Conservation (phyloP, 2,888 invertebrate genomes). For the Elysia crispata region DNA sequence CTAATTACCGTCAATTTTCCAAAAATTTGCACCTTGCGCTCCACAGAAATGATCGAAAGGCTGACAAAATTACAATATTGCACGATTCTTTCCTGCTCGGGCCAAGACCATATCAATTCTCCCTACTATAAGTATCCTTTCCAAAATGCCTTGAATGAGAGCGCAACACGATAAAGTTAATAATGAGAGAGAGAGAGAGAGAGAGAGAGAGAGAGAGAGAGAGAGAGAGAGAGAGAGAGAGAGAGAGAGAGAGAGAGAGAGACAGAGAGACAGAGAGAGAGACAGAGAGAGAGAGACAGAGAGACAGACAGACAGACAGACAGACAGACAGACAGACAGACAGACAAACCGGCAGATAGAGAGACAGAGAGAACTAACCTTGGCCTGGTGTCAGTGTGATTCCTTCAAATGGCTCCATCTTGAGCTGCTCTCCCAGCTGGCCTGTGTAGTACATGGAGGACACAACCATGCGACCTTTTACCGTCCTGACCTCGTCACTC, state of each 20-base stretch:
- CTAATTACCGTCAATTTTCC: too few relatives aligned
- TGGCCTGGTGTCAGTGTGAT: too few relatives aligned
- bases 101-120: too few relatives aligned
- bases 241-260: conserved; percentile 39
- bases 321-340: background rate
- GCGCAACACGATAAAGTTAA: too few relatives aligned
- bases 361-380: background rate
- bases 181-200: too few relatives aligned
- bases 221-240: conserved; percentile 20
- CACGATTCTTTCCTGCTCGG: too few relatives aligned
- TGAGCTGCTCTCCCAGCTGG: conserved; percentile 81
- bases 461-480: conserved; percentile 86
- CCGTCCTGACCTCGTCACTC: conserved; percentile 84
- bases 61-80: too few relatives aligned
- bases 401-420: too few relatives aligned
- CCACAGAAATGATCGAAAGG: too few relatives aligned
- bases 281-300: conserved; percentile 23
- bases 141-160: too few relatives aligned
- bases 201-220: background rate
- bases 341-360: background rate
- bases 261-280: conserved; percentile 34
- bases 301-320: background rate
- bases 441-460: conserved; percentile 92
- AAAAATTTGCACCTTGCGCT: too few relatives aligned
- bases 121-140: too few relatives aligned